phyloP scores from a whole-genome alignment of 2,113 vertebrate genomes.

The Maylandia zebra region DNA sequence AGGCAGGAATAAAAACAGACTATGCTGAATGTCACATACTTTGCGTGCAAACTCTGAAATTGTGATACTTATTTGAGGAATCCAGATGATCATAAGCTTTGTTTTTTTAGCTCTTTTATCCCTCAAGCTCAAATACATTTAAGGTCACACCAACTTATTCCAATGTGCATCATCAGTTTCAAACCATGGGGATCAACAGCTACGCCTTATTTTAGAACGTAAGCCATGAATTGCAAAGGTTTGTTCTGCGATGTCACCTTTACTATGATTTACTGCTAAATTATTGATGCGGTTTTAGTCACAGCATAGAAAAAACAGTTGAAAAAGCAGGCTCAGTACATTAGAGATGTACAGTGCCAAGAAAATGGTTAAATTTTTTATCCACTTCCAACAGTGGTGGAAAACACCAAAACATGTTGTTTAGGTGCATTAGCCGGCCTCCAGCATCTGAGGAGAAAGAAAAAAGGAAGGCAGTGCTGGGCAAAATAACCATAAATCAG shows the following conservation, averaged over 20 bases:
- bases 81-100: background rate
- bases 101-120: background rate
- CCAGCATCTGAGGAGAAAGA: background rate
- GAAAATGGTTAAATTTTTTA: background rate
- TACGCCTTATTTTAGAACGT: background rate
- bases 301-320: background rate
- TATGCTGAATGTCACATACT: background rate
- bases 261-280: background rate
- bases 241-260: background rate
- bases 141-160: background rate
- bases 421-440: background rate
- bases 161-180: background rate
- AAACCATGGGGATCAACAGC: background rate
- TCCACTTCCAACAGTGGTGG: background rate
- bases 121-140: background rate
- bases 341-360: background rate
- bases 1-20: background rate
- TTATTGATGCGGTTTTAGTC: background rate
- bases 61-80: background rate
- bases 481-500: background rate
- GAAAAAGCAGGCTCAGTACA: background rate
- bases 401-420: slow-evolving; percentile 10
- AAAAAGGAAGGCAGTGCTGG: background rate
- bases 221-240: background rate
- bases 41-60: background rate